phyloP scores from a whole-genome alignment of 2,113 vertebrate species.

The Anguilla rostrata region DNA sequence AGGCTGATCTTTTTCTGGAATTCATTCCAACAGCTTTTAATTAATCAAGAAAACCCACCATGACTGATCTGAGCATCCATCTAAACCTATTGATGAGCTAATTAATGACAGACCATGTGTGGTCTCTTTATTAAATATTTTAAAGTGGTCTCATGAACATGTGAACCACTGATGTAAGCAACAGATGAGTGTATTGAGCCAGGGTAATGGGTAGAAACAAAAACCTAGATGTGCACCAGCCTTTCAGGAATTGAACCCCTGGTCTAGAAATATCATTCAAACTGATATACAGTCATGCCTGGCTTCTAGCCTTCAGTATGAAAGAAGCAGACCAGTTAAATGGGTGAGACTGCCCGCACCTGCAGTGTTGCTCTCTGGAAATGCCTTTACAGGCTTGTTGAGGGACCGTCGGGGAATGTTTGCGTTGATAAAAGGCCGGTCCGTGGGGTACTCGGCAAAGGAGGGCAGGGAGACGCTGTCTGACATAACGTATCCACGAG shows the following conservation, averaged over 20 bases:
- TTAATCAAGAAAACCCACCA: not conserved
- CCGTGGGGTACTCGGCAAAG: slow-evolving; percentile 77
- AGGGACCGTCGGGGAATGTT: slow-evolving; percentile 65
- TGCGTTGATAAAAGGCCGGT: slow-evolving; percentile 78
- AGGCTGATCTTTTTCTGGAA: not conserved
- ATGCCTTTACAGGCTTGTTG: slow-evolving; percentile 73
- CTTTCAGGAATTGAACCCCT: too few relatives aligned
- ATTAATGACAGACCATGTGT: not conserved
- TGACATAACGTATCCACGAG: slow-evolving; percentile 44
- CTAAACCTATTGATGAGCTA: not conserved
- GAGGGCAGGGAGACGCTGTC: slow-evolving; percentile 73
- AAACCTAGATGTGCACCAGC: too few relatives aligned
- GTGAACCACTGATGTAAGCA: too few relatives aligned
- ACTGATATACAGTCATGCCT: too few relatives aligned
- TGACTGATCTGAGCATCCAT: not conserved
- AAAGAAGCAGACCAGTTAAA: not conserved
- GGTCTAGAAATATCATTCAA: too few relatives aligned
- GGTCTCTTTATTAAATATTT: too few relatives aligned
- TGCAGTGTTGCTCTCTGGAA: slow-evolving; percentile 89
- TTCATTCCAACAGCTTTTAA: not conserved
- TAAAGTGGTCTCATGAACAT: too few relatives aligned
- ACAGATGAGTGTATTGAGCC: too few relatives aligned
- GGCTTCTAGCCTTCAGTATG: too few relatives aligned
- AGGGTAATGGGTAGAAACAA: too few relatives aligned
- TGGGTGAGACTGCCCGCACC: slow-evolving; percentile 62